phyloP scores from a whole-genome alignment of 2,797 vertebrate genomes.

The Serranus cabrilla region DNA sequence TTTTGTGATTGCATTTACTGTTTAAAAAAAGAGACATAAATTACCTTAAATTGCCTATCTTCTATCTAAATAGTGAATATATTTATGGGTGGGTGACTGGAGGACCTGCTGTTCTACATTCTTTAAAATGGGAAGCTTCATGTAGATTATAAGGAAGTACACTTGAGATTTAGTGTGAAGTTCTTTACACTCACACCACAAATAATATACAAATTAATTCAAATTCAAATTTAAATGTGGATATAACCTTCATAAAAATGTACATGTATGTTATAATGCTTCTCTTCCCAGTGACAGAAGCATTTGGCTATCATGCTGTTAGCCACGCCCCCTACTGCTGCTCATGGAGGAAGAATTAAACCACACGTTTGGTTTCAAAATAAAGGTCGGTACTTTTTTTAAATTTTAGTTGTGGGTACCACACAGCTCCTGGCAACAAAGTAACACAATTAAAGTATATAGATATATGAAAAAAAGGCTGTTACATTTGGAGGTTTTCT shows the following conservation, averaged over 20 bases:
- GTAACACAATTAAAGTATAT: neutral
- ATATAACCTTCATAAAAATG: neutral
- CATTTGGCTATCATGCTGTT: neutral
- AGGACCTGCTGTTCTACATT: neutral
- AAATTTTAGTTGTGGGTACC: too few relatives aligned
- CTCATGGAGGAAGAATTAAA: neutral
- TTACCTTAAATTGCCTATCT: neutral
- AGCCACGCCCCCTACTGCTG: conserved; percentile 50
- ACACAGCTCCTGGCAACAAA: neutral
- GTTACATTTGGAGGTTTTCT: neutral
- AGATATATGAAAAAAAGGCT: too few relatives aligned
- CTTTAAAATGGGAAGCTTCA: neutral
- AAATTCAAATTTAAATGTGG: neutral
- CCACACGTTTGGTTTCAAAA: conserved; percentile 20
- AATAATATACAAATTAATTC: too few relatives aligned
- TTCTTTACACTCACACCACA: neutral
- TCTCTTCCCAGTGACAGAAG: neutral
- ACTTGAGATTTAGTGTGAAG: neutral
- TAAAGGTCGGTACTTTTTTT: conserved; percentile 7
- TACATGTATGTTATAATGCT: neutral
- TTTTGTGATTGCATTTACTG: neutral
- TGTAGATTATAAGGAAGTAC: neutral
- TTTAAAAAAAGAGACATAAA: too few relatives aligned
- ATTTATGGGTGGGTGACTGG: neutral
- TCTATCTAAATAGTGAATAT: neutral